phyloP scores from a whole-genome alignment of 2,113 vertebrate species.

The Sylvietta virens region DNA sequence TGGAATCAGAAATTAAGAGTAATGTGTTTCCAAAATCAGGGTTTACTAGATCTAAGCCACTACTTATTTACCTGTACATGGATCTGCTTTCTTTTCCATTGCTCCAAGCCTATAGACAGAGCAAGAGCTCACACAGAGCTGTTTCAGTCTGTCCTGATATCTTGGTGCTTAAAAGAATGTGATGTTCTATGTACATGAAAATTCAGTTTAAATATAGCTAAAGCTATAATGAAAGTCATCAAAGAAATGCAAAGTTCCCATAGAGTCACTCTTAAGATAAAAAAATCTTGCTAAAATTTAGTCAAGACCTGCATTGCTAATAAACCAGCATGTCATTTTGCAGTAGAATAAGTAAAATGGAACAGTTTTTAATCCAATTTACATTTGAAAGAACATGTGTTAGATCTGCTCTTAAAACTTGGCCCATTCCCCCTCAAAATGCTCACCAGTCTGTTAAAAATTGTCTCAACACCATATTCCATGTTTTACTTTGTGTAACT shows the following conservation, averaged over 20 bases:
- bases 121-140: neutral
- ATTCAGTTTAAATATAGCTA: constrained; percentile 40
- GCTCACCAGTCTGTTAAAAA: constrained; percentile 33
- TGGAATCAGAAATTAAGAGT: neutral
- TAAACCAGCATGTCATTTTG: constrained; percentile 46
- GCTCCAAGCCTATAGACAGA: neutral
- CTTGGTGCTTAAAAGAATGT: neutral
- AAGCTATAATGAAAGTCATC: constrained; percentile 3
- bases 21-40: neutral
- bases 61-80: neutral
- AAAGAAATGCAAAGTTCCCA: constrained; percentile 17
- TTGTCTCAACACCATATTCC: neutral
- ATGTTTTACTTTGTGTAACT: constrained; percentile 20
- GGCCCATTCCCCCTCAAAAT: constrained; percentile 34
- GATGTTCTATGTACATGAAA: neutral
- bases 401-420: constrained; percentile 34
- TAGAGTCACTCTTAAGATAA: constrained; percentile 15
- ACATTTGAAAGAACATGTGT: constrained; percentile 32
- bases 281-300: constrained; percentile 43
- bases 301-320: constrained; percentile 22
- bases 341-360: constrained; percentile 22
- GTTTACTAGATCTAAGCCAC: neutral
- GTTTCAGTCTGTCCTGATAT: neutral
- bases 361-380: constrained; percentile 57
- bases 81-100: neutral